Percentiles rank a stretch among this genome's conserved stretches.
These are phyloP conservation scores for Enteromius radiatus DNA, from an alignment of 2,797 vertebrate species.

Conservation along the genomic window DNA sequence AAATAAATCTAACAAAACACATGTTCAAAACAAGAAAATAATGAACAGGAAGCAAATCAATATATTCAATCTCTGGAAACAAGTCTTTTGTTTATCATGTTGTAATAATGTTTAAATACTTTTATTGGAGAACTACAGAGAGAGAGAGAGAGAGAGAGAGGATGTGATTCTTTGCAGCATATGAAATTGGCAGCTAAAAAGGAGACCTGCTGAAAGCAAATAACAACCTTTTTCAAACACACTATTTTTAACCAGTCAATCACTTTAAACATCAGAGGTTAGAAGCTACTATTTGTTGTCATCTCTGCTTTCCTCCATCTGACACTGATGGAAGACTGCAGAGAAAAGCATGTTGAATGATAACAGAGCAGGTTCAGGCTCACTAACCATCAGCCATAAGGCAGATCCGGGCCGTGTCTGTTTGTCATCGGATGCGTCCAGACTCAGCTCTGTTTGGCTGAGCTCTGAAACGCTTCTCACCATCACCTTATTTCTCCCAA, in stretches of 20 bases:
- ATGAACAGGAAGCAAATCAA: neutral
- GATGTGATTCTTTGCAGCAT: neutral
- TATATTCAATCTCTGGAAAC: neutral
- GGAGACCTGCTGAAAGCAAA: conserved; percentile 14
- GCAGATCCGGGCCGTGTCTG: conserved; percentile 35
- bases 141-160: neutral
- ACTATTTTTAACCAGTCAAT: conserved; percentile 19
- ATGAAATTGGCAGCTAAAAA: conserved; percentile 2
- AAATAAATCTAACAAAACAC: neutral
- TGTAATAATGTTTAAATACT: neutral
- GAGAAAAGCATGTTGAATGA: conserved; percentile 19
- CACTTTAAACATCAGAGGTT: conserved; percentile 22
- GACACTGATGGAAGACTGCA: conserved; percentile 28
- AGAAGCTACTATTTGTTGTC: conserved; percentile 27
- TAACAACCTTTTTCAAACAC: neutral
- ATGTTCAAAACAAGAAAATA: neutral
- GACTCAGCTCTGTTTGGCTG: conserved; percentile 30
- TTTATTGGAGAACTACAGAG: neutral
- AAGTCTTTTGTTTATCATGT: neutral
- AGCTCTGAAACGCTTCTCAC: conserved; percentile 33
- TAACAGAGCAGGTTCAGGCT: conserved; percentile 33
- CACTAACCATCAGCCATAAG: conserved; percentile 30
- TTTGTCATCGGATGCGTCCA: conserved; percentile 40
- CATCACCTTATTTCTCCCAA: conserved; percentile 26
- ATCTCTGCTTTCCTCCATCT: conserved; percentile 28